Evolutionary conservation across 2,888 invertebrate species (phyloP).

Genomic region (Nomada lathburiana): DNA sequence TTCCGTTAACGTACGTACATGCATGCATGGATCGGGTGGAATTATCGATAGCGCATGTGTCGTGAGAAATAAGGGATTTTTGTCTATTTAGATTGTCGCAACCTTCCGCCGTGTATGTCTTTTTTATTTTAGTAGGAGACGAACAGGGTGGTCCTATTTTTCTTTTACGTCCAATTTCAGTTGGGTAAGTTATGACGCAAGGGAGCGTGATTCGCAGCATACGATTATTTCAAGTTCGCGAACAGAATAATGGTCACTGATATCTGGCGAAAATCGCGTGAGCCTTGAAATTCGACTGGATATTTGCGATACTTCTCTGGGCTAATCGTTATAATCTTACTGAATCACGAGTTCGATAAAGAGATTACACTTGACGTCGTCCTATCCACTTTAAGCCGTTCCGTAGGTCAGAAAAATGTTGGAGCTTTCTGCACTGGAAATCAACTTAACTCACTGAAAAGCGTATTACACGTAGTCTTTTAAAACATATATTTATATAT

Average conservation of each 20-base stretch:
- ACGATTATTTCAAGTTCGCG: slow-evolving; percentile 1
- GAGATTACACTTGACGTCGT: slow-evolving; percentile 22
- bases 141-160: not conserved
- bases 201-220: not conserved
- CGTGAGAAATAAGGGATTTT: slow-evolving; percentile 47
- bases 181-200: no score
- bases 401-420: slow-evolving; percentile 33
- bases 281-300: not conserved
- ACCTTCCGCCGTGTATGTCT: not conserved
- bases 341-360: slow-evolving; percentile 5
- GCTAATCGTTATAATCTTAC: not conserved
- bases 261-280: not conserved
- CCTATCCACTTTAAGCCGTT: slow-evolving; percentile 61
- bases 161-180: not conserved
- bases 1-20: slow-evolving; percentile 9
- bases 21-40: slow-evolving; percentile 26
- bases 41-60: slow-evolving; percentile 36
- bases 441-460: slow-evolving; percentile 24
- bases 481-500: not conserved
- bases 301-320: slow-evolving; percentile 11
- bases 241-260: slow-evolving; percentile 5
- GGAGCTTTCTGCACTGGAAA: slow-evolving; percentile 10
- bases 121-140: not conserved
- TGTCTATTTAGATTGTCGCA: slow-evolving; percentile 12
- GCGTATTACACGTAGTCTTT: not conserved